Conservation (phyloP, 2,888 invertebrate genomes). For the Limnephilus lunatus region DNA sequence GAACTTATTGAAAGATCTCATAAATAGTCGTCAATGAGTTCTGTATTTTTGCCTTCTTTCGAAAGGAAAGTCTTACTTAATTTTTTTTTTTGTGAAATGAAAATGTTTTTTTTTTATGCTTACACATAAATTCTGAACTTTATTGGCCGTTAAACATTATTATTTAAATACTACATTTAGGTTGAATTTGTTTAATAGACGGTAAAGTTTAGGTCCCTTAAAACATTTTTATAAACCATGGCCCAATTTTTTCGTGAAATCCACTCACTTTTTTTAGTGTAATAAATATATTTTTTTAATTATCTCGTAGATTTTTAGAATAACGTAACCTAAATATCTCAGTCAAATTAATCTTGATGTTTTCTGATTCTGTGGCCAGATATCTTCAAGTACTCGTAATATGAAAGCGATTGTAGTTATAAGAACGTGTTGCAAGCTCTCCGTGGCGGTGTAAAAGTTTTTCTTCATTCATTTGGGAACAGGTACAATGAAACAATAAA, state of each 20-base stretch:
- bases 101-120: too few species aligned
- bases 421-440: conserved; percentile 8
- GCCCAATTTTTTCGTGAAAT: background rate
- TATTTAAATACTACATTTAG: too few species aligned
- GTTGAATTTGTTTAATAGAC: too few species aligned
- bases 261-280: background rate
- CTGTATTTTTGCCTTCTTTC: too few species aligned
- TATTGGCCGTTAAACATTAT: too few species aligned
- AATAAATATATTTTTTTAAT: background rate
- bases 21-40: too few species aligned
- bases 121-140: too few species aligned
- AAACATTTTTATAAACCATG: background rate
- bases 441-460: background rate
- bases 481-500: conserved; percentile 33
- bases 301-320: background rate
- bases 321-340: background rate
- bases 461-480: conserved; percentile 7
- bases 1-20: too few species aligned
- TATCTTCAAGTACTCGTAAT: background rate
- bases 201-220: too few species aligned
- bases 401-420: conserved; percentile 17
- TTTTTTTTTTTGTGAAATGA: too few species aligned
- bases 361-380: background rate
- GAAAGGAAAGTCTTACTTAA: too few species aligned
- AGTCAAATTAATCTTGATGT: background rate